Percentiles rank a stretch among this genome's conserved stretches.
phyloP scores from a whole-genome alignment of 2,113 vertebrate species.

The Perognathus longimembris region DNA sequence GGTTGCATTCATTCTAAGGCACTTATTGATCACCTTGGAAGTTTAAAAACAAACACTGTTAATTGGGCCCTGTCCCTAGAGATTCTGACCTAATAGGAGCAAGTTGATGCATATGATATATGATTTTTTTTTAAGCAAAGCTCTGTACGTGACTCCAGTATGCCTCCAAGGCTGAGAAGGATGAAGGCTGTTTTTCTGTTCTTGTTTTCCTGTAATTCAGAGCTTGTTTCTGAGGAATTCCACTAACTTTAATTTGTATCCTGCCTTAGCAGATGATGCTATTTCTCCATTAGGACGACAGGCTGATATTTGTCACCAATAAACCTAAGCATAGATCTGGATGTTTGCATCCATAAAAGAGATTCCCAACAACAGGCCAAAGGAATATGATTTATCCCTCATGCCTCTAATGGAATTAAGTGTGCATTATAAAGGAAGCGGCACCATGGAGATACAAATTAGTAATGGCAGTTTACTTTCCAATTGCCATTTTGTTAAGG shows the following conservation, averaged over 20 bases:
- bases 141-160: not conserved
- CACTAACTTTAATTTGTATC: conserved; percentile 12
- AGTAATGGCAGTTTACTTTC: conserved; percentile 18
- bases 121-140: not conserved
- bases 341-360: conserved; percentile 35
- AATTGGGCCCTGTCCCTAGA: not conserved
- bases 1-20: not conserved
- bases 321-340: conserved; percentile 49
- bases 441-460: not conserved
- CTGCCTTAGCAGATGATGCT: not conserved
- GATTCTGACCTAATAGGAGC: not conserved
- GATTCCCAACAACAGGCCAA: not conserved
- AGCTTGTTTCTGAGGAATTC: conserved; percentile 22
- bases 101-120: not conserved
- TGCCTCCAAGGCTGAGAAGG: not conserved
- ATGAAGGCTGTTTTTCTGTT: not conserved
- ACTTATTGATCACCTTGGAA: conserved; percentile 4
- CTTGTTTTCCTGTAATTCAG: not conserved
- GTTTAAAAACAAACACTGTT: conserved; percentile 25
- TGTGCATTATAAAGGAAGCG: conserved; percentile 34
- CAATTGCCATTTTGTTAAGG: not conserved
- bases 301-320: conserved; percentile 67
- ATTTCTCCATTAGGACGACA: conserved; percentile 5
- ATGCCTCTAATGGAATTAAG: conserved; percentile 27
- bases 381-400: conserved; percentile 27